These are phyloP conservation scores for Thelaira solivaga DNA, from an alignment of 2,888 invertebrate genomes.

Conservation along the genomic window DNA sequence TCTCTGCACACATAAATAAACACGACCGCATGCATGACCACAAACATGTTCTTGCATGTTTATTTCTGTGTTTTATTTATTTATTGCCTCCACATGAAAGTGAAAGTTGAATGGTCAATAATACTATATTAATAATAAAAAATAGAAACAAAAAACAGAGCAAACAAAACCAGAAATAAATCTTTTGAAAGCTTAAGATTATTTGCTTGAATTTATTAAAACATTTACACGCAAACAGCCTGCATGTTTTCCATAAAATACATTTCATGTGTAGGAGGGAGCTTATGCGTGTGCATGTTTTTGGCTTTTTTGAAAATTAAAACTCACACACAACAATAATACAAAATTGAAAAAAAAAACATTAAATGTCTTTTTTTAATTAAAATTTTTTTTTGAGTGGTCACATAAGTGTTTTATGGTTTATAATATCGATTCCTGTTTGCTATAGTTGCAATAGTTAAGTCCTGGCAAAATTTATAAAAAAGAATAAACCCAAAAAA, in stretches of 20 bases:
- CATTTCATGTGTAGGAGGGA: too few relatives aligned
- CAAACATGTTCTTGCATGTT: not conserved
- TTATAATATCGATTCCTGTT: constrained; percentile 44
- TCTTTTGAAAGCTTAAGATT: not conserved
- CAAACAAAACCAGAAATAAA: not conserved
- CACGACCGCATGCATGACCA: not conserved
- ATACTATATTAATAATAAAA: not conserved
- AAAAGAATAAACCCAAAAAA: too few relatives aligned
- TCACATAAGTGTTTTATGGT: constrained; percentile 56
- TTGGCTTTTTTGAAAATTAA: too few relatives aligned
- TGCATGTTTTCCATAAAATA: too few relatives aligned
- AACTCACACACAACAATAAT: too few relatives aligned
- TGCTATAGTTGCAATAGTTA: not conserved
- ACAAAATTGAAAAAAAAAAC: not conserved
- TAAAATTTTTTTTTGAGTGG: constrained; percentile 26
- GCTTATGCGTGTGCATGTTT: not conserved
- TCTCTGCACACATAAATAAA: not conserved
- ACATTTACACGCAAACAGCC: not conserved
- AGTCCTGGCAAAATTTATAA: constrained; percentile 21
- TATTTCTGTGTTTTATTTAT: not conserved
- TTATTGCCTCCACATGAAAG: not conserved
- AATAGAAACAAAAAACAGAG: too few relatives aligned
- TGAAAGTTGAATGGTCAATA: constrained; percentile 8
- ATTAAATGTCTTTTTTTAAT: too few relatives aligned
- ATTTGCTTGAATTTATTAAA: not conserved